These are phyloP conservation scores for Madoqua kirkii DNA, from an alignment of 2,113 vertebrate species.

Conservation along the genomic window DNA sequence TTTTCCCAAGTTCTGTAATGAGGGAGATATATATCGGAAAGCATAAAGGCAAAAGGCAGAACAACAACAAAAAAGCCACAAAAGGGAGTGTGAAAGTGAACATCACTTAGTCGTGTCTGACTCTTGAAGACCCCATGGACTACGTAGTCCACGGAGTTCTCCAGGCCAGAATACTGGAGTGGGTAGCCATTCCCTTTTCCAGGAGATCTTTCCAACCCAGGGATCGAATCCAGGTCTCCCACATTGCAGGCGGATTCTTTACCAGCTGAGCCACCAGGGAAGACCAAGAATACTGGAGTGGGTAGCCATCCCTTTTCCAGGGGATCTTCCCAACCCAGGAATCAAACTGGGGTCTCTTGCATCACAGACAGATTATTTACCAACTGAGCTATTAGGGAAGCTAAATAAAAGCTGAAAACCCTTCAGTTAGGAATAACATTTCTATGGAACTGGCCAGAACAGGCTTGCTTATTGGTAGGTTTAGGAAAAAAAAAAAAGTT, in stretches of 20 bases:
- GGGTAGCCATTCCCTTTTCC: neutral
- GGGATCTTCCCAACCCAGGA: neutral
- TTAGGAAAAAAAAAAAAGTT: neutral
- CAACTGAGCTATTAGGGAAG: neutral
- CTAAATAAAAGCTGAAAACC: neutral
- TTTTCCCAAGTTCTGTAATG: neutral
- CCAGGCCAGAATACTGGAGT: neutral
- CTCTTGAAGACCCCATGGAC: neutral
- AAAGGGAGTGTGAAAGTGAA: neutral
- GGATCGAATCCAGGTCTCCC: neutral
- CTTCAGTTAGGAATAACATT: neutral
- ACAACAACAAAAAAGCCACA: neutral
- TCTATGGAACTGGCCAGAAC: neutral
- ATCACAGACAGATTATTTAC: neutral
- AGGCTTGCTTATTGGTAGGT: neutral
- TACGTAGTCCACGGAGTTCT: neutral
- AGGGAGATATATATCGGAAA: neutral
- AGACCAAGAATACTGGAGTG: neutral
- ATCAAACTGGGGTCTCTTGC: neutral
- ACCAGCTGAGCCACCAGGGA: neutral
- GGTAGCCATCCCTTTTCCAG: neutral
- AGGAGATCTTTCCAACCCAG: neutral
- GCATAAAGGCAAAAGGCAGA: neutral
- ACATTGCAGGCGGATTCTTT: accelerated
- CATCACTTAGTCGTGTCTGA: neutral